Evolutionary conservation across 2,888 invertebrate genomes (phyloP), one percentile per base, ranked within the genome.

Genomic region (Hypercompe scribonia): DNA sequence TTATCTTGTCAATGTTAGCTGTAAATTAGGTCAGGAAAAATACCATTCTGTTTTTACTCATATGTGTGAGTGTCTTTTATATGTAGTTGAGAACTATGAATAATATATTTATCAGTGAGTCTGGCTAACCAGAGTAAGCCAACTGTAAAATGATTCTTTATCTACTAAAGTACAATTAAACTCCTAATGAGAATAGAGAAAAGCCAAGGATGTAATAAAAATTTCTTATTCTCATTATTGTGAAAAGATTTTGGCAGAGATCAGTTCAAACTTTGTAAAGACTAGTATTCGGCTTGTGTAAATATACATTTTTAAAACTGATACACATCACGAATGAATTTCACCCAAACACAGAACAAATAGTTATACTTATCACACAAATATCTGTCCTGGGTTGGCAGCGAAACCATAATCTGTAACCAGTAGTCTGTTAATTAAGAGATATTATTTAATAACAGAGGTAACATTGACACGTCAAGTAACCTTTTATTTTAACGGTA

Each of bases 401-500:
- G 24, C 10, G 24, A 50, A 50, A 24, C 15, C 24, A 50, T 2
- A 5, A 2, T 5, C 42, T 42, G 1, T 46, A 3, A 7, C 50
- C 24, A 21, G 1, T 7, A 24, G 24, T 7, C 24, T 8, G 21
- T 50, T 50, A 24, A 24, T 24, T 50, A 18, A 21, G 5, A 28
- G 31, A 28, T 31, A 28, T 61, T 61, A 61, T 61, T 61, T 31
- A 13, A 61, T 46, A 46, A 21, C 10, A 34, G 36, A 46, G 31
- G 66, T 42, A 66, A 2, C 61, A 15, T 31, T 31, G 31, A 33
- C 24, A 21, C 24, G 11, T 33, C 31, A 46, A 66, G 33, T n/a
- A n/a, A n/a, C n/a, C 66, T 66, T 66, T 31, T 31, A 46, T 46
- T 66, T 66, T 42, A 24, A 13, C 66, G 46, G 46, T 61, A 28